Conservation (phyloP, 2,113 vertebrate species). For the Takifugu flavidus region DNA sequence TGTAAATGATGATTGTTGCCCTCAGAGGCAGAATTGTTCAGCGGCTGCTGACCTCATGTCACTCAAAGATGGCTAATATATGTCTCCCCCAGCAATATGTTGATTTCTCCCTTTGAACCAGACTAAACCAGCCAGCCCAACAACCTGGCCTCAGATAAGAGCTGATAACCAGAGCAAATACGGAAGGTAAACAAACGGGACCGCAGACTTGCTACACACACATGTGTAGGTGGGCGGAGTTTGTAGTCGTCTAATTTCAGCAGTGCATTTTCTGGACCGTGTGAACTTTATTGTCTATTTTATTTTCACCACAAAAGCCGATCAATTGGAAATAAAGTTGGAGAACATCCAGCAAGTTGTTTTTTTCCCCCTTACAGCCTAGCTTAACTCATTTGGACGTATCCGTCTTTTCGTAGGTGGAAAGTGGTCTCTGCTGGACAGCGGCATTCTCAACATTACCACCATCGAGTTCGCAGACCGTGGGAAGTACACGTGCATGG, state of each 20-base stretch:
- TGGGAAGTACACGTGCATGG: constrained; percentile 93
- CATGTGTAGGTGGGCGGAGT: not conserved
- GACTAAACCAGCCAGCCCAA: not conserved
- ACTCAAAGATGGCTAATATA: not conserved
- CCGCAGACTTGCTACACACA: not conserved
- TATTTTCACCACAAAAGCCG: no score
- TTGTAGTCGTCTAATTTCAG: no score
- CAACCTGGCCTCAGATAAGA: not conserved
- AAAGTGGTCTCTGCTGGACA: constrained; percentile 86
- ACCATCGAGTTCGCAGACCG: constrained; percentile 89
- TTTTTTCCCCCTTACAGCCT: not conserved
- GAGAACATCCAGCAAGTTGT: no score
- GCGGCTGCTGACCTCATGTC: not conserved
- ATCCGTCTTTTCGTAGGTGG: constrained; percentile 60
- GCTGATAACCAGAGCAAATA: constrained; percentile 15
- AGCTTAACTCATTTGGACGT: not conserved
- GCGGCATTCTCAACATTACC: constrained; percentile 89
- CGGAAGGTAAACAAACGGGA: not conserved
- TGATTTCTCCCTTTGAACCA: not conserved
- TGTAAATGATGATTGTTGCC: no score
- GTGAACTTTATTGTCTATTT: no score
- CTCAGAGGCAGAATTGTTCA: not conserved
- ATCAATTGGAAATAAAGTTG: no score
- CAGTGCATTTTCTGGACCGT: no score
- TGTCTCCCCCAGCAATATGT: not conserved